A percentile compares a stretch with the other conserved stretches of the same genome.
phyloP scores from a whole-genome alignment of 2,113 vertebrate genomes.

The Rhabdornis inornatus region DNA sequence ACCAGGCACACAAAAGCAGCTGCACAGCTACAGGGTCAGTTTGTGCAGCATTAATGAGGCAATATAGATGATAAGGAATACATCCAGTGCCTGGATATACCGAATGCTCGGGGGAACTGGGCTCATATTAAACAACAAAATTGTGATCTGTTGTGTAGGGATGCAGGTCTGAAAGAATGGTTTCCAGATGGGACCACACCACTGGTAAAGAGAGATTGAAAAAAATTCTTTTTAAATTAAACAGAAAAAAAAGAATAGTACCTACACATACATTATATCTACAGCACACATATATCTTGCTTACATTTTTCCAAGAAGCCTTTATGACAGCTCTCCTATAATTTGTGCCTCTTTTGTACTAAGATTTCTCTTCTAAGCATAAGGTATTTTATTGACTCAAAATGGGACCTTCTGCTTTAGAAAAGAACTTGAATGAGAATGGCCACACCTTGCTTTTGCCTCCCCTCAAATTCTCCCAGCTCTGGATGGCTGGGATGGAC shows the following conservation, averaged over 20 bases:
- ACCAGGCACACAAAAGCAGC: not conserved
- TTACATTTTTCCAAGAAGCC: not conserved
- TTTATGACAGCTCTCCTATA: not conserved
- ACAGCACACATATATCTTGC: not conserved
- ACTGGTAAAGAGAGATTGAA: not conserved
- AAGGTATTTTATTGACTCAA: not conserved
- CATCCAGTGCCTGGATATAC: constrained; percentile 44
- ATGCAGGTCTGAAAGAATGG: constrained; percentile 45
- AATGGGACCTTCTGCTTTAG: not conserved
- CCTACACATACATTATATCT: not conserved
- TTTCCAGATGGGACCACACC: constrained; percentile 69
- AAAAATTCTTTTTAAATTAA: not conserved
- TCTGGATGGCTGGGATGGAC: not conserved
- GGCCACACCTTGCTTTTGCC: not conserved
- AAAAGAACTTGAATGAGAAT: not conserved
- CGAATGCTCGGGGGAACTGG: constrained; percentile 34
- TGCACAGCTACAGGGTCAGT: constrained; percentile 33
- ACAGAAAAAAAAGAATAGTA: not conserved
- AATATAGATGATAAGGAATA: constrained; percentile 66
- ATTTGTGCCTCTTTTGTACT: not conserved
- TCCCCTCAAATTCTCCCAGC: not conserved
- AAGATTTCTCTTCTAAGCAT: not conserved
- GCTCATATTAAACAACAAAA: constrained; percentile 59
- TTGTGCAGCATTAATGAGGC: constrained; percentile 53
- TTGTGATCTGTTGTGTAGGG: constrained; percentile 56